Percentiles rank a stretch among this genome's conserved stretches.
These are phyloP conservation scores for Pseudanteris insignis DNA, from an alignment of 2,888 invertebrate genomes.

Conservation along the genomic window DNA sequence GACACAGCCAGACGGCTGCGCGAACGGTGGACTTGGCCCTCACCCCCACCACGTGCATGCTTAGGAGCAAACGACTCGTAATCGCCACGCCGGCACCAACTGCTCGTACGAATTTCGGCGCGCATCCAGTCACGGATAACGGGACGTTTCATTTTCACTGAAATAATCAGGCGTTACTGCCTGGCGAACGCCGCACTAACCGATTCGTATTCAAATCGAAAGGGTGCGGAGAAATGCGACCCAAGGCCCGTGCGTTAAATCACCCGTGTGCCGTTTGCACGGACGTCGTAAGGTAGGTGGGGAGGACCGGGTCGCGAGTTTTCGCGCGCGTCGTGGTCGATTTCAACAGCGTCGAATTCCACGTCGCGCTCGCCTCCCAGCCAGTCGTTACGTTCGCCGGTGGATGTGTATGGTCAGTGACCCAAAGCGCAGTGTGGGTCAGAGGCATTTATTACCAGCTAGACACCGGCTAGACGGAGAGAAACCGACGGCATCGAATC, in stretches of 20 bases:
- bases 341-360: constrained; percentile 39
- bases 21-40: too few species aligned
- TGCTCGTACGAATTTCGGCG: too few species aligned
- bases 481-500: constrained; percentile 40
- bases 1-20: too few species aligned
- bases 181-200: too few species aligned
- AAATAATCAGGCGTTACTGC: too few species aligned
- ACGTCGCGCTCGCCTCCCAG: constrained; percentile 20
- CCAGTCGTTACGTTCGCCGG: constrained; percentile 23
- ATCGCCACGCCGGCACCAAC: too few species aligned
- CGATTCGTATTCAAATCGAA: background rate
- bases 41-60: too few species aligned
- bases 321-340: constrained; percentile 24
- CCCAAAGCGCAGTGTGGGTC: constrained; percentile 44
- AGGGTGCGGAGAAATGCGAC: background rate
- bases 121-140: too few species aligned
- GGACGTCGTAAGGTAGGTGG: constrained; percentile 7
- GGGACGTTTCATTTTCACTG: too few species aligned
- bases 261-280: background rate
- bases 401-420: constrained; percentile 43
- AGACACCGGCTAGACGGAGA: constrained; percentile 44
- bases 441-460: constrained; percentile 42
- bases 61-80: too few species aligned
- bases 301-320: constrained; percentile 14
- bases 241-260: background rate